phyloP scores from a whole-genome alignment of 53 echinoderm and acorn worm species.

The Actinopyga echinites region DNA sequence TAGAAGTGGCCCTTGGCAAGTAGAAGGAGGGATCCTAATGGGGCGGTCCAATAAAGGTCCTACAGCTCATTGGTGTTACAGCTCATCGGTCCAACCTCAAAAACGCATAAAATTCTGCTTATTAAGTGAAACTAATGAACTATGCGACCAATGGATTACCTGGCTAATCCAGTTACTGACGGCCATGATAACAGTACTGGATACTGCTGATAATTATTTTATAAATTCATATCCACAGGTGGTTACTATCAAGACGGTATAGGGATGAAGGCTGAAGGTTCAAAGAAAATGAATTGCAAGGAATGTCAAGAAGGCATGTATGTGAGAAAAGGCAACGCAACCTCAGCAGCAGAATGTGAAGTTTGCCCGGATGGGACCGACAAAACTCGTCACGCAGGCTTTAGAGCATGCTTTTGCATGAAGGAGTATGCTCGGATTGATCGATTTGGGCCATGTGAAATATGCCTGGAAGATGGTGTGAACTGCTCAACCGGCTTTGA shows the following conservation, averaged over 20 bases:
- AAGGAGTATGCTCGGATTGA: background rate
- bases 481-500: background rate
- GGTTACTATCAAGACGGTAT: constrained; percentile 10
- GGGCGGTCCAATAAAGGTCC: too few species aligned
- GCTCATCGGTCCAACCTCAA: too few species aligned
- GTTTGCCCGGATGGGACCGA: constrained; percentile 27
- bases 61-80: too few species aligned
- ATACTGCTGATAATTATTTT: background rate
- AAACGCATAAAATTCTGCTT: too few species aligned
- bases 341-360: background rate
- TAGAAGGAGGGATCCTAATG: too few species aligned
- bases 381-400: constrained; percentile 9
- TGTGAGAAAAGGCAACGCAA: background rate
- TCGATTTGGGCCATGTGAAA: background rate
- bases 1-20: too few species aligned
- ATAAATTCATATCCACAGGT: background rate
- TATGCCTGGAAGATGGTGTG: background rate
- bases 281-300: background rate
- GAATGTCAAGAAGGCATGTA: background rate
- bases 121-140: too few species aligned
- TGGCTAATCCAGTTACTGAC: too few species aligned
- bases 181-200: too few species aligned
- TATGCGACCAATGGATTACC: too few species aligned
- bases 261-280: background rate
- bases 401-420: constrained; percentile 15